phyloP scores from a whole-genome alignment of 2,113 vertebrate genomes.

The Cygnus atratus region DNA sequence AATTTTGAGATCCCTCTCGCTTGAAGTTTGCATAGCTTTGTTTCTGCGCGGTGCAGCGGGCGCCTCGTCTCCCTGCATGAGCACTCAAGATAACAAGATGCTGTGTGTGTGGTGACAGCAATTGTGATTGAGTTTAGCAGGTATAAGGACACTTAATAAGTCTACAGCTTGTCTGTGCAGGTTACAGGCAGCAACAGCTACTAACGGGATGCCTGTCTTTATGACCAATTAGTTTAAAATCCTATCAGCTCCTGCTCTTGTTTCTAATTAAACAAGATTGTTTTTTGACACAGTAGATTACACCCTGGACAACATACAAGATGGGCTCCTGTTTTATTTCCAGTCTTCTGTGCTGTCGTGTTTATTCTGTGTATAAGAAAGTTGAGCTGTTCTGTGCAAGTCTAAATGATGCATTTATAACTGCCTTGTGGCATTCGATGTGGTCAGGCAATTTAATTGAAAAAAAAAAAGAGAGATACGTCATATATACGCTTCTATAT shows the following conservation, averaged over 20 bases:
- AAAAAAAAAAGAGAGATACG: not conserved
- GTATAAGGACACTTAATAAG: constrained; percentile 17
- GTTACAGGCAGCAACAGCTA: not conserved
- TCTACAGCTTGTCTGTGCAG: constrained; percentile 21
- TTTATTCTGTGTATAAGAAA: not conserved
- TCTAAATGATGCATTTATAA: not conserved
- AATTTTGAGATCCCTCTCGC: constrained; percentile 49
- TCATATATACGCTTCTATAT: not conserved
- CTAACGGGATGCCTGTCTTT: constrained; percentile 42
- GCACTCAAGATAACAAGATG: constrained; percentile 38
- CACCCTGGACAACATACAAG: not conserved
- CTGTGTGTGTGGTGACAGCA: not conserved
- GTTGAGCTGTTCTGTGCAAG: not conserved
- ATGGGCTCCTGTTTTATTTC: constrained; percentile 8
- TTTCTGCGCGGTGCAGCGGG: constrained; percentile 13
- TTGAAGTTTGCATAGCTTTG: constrained; percentile 43
- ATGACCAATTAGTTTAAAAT: constrained; percentile 46
- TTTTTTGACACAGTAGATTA: not conserved
- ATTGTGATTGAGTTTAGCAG: constrained; percentile 34
- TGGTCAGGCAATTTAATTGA: not conserved
- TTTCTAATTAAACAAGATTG: constrained; percentile 37
- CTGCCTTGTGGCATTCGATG: not conserved
- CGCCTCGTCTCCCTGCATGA: constrained; percentile 41
- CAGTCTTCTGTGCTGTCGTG: not conserved
- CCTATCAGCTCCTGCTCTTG: constrained; percentile 5